Evolutionary conservation across 2,888 invertebrate genomes (phyloP).

Genomic region (Serripes groenlandicus): DNA sequence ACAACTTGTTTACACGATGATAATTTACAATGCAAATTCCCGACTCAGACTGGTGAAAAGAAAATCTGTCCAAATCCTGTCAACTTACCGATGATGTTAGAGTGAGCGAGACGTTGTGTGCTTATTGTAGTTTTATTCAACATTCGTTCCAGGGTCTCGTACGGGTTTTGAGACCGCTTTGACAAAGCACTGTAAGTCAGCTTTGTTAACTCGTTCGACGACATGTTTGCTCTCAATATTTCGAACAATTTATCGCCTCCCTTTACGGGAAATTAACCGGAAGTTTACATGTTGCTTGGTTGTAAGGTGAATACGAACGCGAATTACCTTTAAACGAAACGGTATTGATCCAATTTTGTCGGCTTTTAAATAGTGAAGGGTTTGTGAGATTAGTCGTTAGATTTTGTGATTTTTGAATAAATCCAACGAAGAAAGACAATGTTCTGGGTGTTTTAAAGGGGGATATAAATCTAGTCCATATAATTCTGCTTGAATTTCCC

Average conservation of each 20-base stretch:
- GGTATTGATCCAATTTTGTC: no score
- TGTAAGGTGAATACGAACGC: constrained; percentile 18
- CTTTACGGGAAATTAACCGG: constrained; percentile 63
- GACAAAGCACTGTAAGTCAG: constrained; percentile 62
- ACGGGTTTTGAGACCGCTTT: constrained; percentile 72
- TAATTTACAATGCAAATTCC: neutral
- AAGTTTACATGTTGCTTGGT: constrained; percentile 81
- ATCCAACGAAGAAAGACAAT: neutral
- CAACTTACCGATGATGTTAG: constrained; percentile 81
- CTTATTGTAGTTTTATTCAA: constrained; percentile 82
- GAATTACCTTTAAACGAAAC: no score
- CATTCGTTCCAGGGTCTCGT: constrained; percentile 81
- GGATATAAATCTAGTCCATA: no score
- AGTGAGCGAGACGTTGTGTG: constrained; percentile 81
- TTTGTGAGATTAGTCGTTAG: no score
- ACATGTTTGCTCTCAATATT: no score
- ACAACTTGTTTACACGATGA: constrained; percentile 1
- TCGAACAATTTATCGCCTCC: constrained; percentile 17
- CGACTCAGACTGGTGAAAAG: neutral
- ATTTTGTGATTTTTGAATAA: neutral
- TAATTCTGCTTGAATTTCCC: no score
- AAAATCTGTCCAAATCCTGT: neutral
- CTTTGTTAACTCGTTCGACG: no score
- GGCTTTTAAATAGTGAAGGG: no score
- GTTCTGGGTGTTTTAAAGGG: no score